phyloP scores from a whole-genome alignment of 2,888 invertebrate genomes.

The Caenorhabditis imperialis region DNA sequence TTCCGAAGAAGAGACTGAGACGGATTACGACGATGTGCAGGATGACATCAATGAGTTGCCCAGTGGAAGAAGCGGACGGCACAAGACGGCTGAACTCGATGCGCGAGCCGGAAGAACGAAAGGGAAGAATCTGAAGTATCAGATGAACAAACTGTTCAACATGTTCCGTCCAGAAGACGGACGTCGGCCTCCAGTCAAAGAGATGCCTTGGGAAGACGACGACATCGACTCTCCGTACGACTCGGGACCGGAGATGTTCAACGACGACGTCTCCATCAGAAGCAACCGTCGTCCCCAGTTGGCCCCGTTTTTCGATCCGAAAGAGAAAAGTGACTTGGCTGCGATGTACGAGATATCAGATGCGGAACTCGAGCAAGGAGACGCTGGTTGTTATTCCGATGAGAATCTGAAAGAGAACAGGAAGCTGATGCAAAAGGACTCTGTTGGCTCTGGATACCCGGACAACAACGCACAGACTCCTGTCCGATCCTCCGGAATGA shows the following conservation, averaged over 20 bases:
- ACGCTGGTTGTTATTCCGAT: constrained; percentile 50
- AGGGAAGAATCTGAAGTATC: constrained; percentile 45
- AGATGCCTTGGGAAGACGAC: constrained; percentile 48
- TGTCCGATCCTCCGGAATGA: constrained; percentile 5
- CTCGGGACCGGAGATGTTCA: constrained; percentile 56
- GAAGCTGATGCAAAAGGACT: constrained; percentile 35
- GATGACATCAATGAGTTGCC: constrained; percentile 49
- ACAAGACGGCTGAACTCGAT: constrained; percentile 34
- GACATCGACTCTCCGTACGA: constrained; percentile 45
- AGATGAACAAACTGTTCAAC: constrained; percentile 44
- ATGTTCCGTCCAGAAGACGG: constrained; percentile 47
- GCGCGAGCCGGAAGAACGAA: constrained; percentile 24
- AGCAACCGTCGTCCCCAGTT: constrained; percentile 75
- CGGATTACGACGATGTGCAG: constrained; percentile 60
- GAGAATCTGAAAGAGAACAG: constrained; percentile 43
- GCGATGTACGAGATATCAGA: constrained; percentile 46
- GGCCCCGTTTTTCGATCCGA: constrained; percentile 63
- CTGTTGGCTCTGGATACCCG: constrained; percentile 27
- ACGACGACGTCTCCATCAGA: constrained; percentile 72
- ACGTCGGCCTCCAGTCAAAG: constrained; percentile 34
- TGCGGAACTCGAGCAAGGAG: constrained; percentile 43
- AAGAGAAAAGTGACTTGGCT: constrained; percentile 43
- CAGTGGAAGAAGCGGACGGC: constrained; percentile 40
- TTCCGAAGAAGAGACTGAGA: constrained; percentile 61
- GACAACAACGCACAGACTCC: constrained; percentile 27